Evolutionary conservation across 2,113 vertebrate genomes (phyloP).

Genomic region (Saguinus midas): DNA sequence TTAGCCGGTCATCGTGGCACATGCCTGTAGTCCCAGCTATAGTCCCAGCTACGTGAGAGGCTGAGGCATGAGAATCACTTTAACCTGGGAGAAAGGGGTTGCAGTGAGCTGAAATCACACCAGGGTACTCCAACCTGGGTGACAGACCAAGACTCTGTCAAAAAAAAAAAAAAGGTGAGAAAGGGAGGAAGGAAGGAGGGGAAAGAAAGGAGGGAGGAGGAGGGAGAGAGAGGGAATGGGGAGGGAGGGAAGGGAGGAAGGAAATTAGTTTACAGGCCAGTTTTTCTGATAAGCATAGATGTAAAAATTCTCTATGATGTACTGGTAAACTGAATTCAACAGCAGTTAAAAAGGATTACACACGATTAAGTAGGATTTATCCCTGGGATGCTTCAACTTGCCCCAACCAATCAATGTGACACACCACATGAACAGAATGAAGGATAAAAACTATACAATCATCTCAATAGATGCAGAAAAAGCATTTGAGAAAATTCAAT

Average conservation of each 20-base stretch:
- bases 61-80: no score
- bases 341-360: background rate
- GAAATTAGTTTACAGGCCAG: background rate
- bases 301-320: background rate
- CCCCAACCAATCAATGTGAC: background rate
- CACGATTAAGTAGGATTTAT: background rate
- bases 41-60: no score
- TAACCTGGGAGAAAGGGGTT: no score
- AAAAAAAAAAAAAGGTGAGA: no score
- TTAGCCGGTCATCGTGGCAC: no score
- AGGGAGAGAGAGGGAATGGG: no score
- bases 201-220: accelerated
- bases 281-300: background rate
- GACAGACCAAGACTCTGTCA: no score
- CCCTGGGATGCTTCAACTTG: background rate
- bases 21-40: no score
- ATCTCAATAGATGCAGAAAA: background rate
- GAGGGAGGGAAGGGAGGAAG: no score
- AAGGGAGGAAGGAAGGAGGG: no score
- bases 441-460: background rate
- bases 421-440: background rate
- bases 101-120: no score
- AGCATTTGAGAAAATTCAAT: background rate
- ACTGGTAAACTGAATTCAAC: background rate
- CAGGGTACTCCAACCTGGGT: no score